Base-by-base conservation (phyloP, 2,797 vertebrate genomes). In the Pseudomugil tenellus region DNA sequence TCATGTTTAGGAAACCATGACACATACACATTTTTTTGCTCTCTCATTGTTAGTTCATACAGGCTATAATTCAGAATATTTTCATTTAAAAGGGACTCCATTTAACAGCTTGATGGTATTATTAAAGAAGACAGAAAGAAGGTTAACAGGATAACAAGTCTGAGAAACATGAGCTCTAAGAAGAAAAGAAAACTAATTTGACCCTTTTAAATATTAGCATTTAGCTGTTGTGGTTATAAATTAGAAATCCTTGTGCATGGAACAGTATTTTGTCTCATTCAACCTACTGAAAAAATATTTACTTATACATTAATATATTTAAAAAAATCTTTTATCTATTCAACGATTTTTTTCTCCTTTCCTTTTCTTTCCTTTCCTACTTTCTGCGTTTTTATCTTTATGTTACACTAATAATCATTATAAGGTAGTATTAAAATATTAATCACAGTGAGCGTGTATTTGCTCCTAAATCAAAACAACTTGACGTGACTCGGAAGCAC, bases 401-500 rank as follows among this genome's bases (percentile, higher is more conserved):
- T n/a, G 6, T 37, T 35, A 32, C 3, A 32, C 1, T 1, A 4
- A 32, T 37, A 26, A 16, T 34, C n/a, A 35, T 1, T 12, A 2
- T 21, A 32, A 6, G 32, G 29, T 29, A 12, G 6, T 4, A 53
- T 2, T 51, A 37, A 6, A 67, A 43, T 3, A 25, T 1, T 19
- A 0, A 37, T 51, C 14, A 26, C 26, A 52, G 14, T 11, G 23
- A 11, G 4, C 6, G 28, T 1, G 31, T 26, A 4, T 46, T 31
- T 7, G 1, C 13, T 55, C 2, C 35, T 32, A 74, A 78, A 69
- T 12, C n/a, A 76, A 79, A 89, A 81, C 58, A 77, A 67, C 29
- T 21, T 31, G 16, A 23, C 56, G 72, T 70, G 78, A 77, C 76
- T 63, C 41, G 61, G 51, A 81, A 72, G 43, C 35, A 39, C 57